phyloP scores from a whole-genome alignment of 2,888 invertebrate species.

The Polyploca ridens region DNA sequence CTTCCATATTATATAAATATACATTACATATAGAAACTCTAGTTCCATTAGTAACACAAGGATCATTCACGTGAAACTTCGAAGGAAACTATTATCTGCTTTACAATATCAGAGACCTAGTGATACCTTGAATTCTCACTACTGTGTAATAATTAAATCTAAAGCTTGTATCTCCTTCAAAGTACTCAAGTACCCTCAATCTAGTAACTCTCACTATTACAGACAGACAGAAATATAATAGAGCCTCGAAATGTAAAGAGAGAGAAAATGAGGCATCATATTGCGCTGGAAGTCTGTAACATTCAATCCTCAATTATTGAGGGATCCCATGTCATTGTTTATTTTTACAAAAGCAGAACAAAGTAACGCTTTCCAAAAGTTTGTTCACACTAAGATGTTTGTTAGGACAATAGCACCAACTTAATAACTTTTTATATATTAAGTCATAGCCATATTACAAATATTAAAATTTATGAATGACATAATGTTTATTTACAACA shows the following conservation, averaged over 20 bases:
- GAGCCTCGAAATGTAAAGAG: neutral
- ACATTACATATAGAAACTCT: neutral
- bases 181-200: neutral
- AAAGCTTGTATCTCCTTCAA: neutral
- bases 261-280: neutral
- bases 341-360: constrained; percentile 31
- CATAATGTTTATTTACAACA: no score
- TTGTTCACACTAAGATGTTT: constrained; percentile 48
- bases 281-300: neutral
- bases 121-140: neutral
- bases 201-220: neutral
- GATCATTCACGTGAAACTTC: constrained; percentile 1
- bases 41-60: neutral
- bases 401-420: constrained; percentile 40
- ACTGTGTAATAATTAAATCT: neutral
- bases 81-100: neutral
- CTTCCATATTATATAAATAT: neutral
- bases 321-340: constrained; percentile 35
- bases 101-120: neutral
- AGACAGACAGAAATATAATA: neutral
- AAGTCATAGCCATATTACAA: constrained; percentile 31
- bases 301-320: constrained; percentile 11
- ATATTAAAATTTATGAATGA: no score
- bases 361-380: constrained; percentile 36
- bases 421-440: constrained; percentile 38